Percentiles rank a stretch among this genome's conserved stretches.
These are phyloP conservation scores for Orthosia cruda DNA, from an alignment of 2,888 invertebrate genomes.

Conservation along the genomic window DNA sequence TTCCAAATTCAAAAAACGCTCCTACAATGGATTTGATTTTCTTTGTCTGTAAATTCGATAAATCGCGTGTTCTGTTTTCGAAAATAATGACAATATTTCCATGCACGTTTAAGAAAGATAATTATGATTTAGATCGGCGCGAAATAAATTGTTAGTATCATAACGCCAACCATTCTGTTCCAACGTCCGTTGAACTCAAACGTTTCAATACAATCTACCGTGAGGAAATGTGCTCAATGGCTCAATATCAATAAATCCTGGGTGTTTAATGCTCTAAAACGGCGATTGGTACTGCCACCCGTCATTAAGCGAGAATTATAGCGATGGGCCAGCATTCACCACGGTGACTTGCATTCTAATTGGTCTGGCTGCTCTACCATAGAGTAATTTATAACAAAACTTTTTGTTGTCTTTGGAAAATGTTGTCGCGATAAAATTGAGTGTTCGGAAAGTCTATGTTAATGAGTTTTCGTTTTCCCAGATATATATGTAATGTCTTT, in stretches of 20 bases:
- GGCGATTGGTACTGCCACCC: slow-evolving; percentile 64
- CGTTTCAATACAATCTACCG: slow-evolving; percentile 41
- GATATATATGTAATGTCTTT: not conserved
- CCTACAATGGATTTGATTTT: too few relatives aligned
- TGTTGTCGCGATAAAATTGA: slow-evolving; percentile 22
- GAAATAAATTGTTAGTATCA: not conserved
- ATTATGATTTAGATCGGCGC: not conserved
- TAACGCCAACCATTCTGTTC: not conserved
- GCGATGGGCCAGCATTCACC: slow-evolving; percentile 57
- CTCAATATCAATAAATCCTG: slow-evolving; percentile 55
- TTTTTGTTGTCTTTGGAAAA: slow-evolving; percentile 46
- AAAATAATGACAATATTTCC: too few relatives aligned
- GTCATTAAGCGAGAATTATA: slow-evolving; percentile 63
- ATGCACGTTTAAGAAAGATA: too few relatives aligned
- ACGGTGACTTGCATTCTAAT: slow-evolving; percentile 64
- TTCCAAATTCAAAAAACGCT: too few relatives aligned
- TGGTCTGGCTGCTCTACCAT: slow-evolving; percentile 37
- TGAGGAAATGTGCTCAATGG: slow-evolving; percentile 52
- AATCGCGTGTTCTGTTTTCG: too few relatives aligned
- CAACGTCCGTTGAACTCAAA: slow-evolving; percentile 12
- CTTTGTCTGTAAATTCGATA: too few relatives aligned
- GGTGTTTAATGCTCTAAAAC: slow-evolving; percentile 60
- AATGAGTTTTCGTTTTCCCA: not conserved
- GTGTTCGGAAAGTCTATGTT: not conserved
- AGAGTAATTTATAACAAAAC: slow-evolving; percentile 51